Evolutionary conservation across 1,140 invertebrate genomes (phyloP), one percentile per base, ranked within the genome.

Genomic region (Lordiphosa clarofinis): DNA sequence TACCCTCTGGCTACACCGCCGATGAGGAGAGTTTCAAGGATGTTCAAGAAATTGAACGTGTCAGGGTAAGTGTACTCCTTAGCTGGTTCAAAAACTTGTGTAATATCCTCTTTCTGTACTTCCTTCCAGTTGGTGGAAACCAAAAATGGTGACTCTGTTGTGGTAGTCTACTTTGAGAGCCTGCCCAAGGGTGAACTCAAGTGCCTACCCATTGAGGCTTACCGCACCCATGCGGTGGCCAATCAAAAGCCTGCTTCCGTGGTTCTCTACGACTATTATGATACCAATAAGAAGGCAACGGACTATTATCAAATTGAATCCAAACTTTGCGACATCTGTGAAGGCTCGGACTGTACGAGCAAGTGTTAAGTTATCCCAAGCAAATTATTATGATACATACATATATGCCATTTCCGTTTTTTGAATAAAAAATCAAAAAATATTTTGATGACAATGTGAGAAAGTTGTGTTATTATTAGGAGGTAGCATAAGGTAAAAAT

Each of bases 201-300:
- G 76, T 97, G 96, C 84, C 93, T 97, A 5, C 94, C 94, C 1
- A 92, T 98, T 11, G 94, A 94, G 4, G 95, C 96, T 1, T 95
- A 94, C 78, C 92, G 95, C 73, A 94, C 94, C 1, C 94, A 94
- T 82, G 94, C 94, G 87, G 96, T 98, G 4, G 95, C 95, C 2
- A 93, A 94, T 69, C 95, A 97, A 75, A 95, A 94, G 82, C 94
- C 95, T 33, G 94, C 95, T 7, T 92, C 95, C 15, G 94, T 98
- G 13, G 91, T 92, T 7, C 92, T 97, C 43, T 98, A 96, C 74
- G 96, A 98, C 82, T 98, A 98, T 86, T 98, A 98, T 76, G 95
- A 97, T 87, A 95, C 94, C 65, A 92, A 95, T 94, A 92, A 94
- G 92, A 82, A 82, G 61, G 82, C 87, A 13, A 82, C 79, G 4